Percentiles rank a stretch among this genome's conserved stretches.
These are phyloP conservation scores for Phrynosoma platyrhinos DNA, from an alignment of 2,113 vertebrate species.

Conservation along the genomic window DNA sequence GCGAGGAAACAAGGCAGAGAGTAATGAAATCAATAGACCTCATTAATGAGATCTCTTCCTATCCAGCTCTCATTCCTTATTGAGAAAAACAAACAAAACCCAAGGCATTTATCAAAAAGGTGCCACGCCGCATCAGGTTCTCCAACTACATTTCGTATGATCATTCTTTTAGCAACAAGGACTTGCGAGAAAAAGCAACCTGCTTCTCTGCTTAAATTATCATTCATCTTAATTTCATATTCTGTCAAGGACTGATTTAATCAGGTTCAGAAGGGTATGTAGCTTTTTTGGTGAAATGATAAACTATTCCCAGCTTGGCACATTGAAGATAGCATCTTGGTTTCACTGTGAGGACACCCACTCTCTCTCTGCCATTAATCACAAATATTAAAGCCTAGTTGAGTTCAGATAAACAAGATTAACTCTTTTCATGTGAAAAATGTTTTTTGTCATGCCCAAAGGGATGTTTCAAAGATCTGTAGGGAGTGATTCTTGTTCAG, in stretches of 20 bases:
- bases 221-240: slow-evolving; percentile 70
- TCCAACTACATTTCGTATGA: slow-evolving; percentile 21
- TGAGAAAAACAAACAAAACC: not conserved
- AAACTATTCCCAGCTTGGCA: slow-evolving; percentile 58
- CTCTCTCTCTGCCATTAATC: slow-evolving; percentile 60
- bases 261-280: slow-evolving; percentile 62
- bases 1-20: slow-evolving; percentile 45
- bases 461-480: slow-evolving; percentile 25
- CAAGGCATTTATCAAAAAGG: slow-evolving; percentile 36
- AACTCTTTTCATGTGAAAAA: slow-evolving; percentile 35
- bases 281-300: slow-evolving; percentile 60
- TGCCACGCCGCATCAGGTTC: slow-evolving; percentile 39
- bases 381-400: slow-evolving; percentile 40
- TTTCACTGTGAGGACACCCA: slow-evolving; percentile 55
- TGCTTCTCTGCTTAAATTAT: slow-evolving; percentile 56
- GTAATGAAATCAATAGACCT: slow-evolving; percentile 56
- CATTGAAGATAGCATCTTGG: slow-evolving; percentile 39
- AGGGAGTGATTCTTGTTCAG: slow-evolving; percentile 42
- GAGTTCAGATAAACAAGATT: slow-evolving; percentile 41
- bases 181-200: slow-evolving; percentile 46
- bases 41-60: slow-evolving; percentile 59
- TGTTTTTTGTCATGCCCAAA: slow-evolving; percentile 20
- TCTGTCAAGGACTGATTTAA: slow-evolving; percentile 61
- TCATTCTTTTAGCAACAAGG: slow-evolving; percentile 53
- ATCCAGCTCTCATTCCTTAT: slow-evolving; percentile 54